Evolutionary conservation across 1,140 invertebrate species (phyloP).

Genomic region (Sycophaga agraensis): DNA sequence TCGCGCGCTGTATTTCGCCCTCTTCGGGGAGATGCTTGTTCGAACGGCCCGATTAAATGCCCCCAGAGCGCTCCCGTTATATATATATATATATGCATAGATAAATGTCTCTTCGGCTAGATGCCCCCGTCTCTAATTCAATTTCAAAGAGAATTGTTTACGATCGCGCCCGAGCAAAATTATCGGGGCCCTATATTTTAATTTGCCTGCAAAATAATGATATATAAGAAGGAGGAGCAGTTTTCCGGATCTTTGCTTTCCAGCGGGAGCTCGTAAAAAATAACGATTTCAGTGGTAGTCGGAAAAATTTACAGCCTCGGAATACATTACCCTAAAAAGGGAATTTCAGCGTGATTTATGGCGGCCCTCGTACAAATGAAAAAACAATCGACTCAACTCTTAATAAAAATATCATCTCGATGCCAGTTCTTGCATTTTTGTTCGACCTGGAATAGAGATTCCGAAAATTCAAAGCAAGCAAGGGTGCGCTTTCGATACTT

Average conservation of each 20-base stretch:
- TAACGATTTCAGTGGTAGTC: neutral
- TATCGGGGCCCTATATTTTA: neutral
- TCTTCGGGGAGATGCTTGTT: no score
- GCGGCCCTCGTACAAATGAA: neutral
- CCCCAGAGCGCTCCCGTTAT: no score
- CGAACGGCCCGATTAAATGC: no score
- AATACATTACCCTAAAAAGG: conserved; percentile 20
- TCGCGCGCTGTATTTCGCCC: no score
- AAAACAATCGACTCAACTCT: conserved; percentile 1
- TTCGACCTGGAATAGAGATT: no score
- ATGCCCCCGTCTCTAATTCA: neutral
- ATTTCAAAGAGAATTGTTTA: conserved; percentile 1
- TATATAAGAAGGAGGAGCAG: neutral
- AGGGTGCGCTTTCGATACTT: no score
- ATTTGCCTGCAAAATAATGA: neutral
- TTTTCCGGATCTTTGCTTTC: neutral
- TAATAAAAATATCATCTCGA: neutral
- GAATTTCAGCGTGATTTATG: conserved; percentile 18
- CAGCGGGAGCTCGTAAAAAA: conserved; percentile 3
- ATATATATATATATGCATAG: no score
- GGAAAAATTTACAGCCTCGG: conserved; percentile 14
- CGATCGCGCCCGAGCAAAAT: neutral
- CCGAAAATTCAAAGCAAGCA: no score
- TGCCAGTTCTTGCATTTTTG: no score
- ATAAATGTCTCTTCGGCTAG: no score